phyloP scores from a whole-genome alignment of 2,113 vertebrate genomes.

The Aldabrachelys gigantea region DNA sequence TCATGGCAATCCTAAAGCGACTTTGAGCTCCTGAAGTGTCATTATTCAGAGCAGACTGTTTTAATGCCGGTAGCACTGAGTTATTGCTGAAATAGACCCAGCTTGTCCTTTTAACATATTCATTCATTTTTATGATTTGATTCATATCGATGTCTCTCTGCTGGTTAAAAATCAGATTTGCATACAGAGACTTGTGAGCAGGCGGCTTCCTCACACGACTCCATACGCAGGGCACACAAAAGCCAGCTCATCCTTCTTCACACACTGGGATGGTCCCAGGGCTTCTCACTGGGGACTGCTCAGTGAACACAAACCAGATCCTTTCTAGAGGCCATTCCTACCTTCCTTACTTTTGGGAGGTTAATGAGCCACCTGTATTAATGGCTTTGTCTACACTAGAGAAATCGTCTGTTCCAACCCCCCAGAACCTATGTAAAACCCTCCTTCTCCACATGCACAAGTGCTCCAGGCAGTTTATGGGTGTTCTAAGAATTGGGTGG shows the following conservation, averaged over 20 bases:
- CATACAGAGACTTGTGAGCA: background rate
- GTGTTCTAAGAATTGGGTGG: no score
- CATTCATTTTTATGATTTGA: background rate
- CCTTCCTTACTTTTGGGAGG: background rate
- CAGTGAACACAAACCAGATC: background rate
- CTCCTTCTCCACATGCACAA: no score
- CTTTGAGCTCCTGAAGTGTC: background rate
- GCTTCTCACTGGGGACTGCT: background rate
- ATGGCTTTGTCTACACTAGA: no score
- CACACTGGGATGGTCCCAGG: background rate
- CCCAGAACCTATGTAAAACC: no score
- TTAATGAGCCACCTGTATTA: no score
- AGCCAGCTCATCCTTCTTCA: background rate
- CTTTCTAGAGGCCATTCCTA: background rate
- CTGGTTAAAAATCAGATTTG: background rate
- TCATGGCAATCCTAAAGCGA: background rate
- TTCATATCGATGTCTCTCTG: background rate
- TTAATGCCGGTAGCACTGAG: rapidly evolving
- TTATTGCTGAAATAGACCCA: background rate
- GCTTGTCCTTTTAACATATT: background rate
- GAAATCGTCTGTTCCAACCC: no score
- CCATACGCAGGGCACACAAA: rapidly evolving
- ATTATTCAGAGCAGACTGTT: background rate
- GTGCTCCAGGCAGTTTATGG: no score
- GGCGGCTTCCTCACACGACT: rapidly evolving